These are phyloP conservation scores for Cantharis rustica DNA, from an alignment of 2,888 invertebrate species.

Conservation along the genomic window DNA sequence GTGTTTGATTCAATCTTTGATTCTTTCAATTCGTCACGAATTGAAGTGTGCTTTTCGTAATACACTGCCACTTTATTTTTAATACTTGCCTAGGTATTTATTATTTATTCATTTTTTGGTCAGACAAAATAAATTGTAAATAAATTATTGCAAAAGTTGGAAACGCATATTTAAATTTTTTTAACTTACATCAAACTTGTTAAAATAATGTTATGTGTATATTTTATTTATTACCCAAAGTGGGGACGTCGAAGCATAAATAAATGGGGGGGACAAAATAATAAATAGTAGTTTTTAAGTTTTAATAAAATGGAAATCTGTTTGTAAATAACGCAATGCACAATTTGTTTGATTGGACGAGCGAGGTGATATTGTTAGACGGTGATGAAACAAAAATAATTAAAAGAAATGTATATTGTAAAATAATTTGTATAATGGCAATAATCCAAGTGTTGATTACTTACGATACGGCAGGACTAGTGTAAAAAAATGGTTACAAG, in stretches of 20 bases:
- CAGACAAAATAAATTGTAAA: background rate
- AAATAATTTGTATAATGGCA: conserved; percentile 46
- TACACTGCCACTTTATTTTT: background rate
- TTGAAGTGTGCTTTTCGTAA: background rate
- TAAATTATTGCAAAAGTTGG: background rate
- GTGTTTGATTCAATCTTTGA: background rate
- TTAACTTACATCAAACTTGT: background rate
- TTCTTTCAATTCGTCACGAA: background rate
- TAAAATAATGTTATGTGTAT: conserved; percentile 4
- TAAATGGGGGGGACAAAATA: background rate
- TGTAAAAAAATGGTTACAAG: conserved; percentile 38
- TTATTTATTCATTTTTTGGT: background rate
- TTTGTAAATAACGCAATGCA: conserved; percentile 21
- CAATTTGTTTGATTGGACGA: conserved; percentile 2
- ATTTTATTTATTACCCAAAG: conserved; percentile 20
- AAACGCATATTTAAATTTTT: background rate
- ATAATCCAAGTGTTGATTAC: conserved; percentile 43
- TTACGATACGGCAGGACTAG: conserved; percentile 40
- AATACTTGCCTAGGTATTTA: background rate
- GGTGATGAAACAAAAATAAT: conserved; percentile 26
- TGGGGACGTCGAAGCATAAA: background rate
- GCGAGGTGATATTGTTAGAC: conserved; percentile 38
- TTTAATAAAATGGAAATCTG: conserved; percentile 1
- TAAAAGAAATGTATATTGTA: conserved; percentile 39
- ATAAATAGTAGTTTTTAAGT: conserved; percentile 9